Base-by-base conservation (phyloP, 1,140 invertebrate species). In the Dufourea novaeangliae region DNA sequence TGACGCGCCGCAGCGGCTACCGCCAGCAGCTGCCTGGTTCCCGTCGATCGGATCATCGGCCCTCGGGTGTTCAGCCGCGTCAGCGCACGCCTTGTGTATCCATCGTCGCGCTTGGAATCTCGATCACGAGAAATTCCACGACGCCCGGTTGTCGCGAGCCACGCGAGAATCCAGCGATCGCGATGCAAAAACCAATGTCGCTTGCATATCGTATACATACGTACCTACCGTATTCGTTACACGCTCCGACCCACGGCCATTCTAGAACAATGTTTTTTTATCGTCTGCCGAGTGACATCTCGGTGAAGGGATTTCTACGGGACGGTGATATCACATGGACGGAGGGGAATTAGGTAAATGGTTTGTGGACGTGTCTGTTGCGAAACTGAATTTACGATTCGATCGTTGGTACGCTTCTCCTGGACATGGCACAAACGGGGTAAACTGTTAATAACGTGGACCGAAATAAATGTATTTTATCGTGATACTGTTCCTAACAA, bases 1-100 rank as follows among this genome's bases (percentile, higher is more conserved):
- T 85, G 78, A 82, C 79, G 80, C 78, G n/a, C n/a, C n/a, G n/a
- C n/a, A n/a, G n/a, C n/a, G 59, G 72, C 72, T 76, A 46, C 76
- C 80, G 64, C 39, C 76, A 76, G 78, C 83, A 87, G 85, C 85
- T 87, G 85, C 84, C 68, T 72, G n/a, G 74, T 37, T 83, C 71
- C 67, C 62, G 67, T 62, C 78, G 74, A 77, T 84, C n/a, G n/a
- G 83, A 77, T 79, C 68, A 34, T 64, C 82, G n/a, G 83, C 78
- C 73, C 76, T 63, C 82, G 64, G 54, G 67, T 83, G n/a, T 83
- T 74, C 59, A 62, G 69, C 25, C 70, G 32, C 17, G 74, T 50
- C 61, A n/a, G 62, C 64, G 27, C 56, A 46, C 63, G 11, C 44
- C 44, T 54, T 63, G 52, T 61, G 32, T 27, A 27, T 73, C 54